phyloP scores from a whole-genome alignment of 2,113 vertebrate species.

The Pleuronectes platessa region DNA sequence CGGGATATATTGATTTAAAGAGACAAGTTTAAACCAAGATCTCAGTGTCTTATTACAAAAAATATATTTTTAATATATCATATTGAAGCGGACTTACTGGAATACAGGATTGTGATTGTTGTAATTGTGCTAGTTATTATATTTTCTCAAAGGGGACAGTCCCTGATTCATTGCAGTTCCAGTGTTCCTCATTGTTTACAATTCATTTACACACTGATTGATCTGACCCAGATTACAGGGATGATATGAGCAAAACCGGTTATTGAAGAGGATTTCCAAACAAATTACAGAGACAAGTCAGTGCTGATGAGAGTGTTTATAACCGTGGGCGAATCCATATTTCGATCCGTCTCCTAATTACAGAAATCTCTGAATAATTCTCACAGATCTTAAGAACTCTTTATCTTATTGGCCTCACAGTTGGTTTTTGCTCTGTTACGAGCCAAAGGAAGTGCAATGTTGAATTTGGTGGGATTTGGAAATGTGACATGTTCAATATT shows the following conservation, averaged over 20 bases:
- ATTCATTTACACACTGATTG: slow-evolving; percentile 40
- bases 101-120: neutral
- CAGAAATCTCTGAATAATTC: too few species aligned
- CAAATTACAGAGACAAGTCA: slow-evolving; percentile 49
- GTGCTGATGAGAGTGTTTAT: slow-evolving; percentile 43
- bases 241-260: slow-evolving; percentile 42
- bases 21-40: neutral
- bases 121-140: slow-evolving; percentile 13
- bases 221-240: slow-evolving; percentile 35
- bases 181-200: slow-evolving; percentile 29
- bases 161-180: slow-evolving; percentile 6
- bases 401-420: too few species aligned
- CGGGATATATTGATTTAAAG: neutral
- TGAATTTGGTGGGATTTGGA: too few species aligned
- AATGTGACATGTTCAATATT: too few species aligned
- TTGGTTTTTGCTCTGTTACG: too few species aligned
- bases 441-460: too few species aligned
- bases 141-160: slow-evolving; percentile 10
- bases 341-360: neutral
- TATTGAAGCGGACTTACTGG: neutral
- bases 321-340: slow-evolving; percentile 27
- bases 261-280: slow-evolving; percentile 42
- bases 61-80: neutral
- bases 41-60: neutral
- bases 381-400: too few species aligned